Evolutionary conservation across 2,797 vertebrate species (phyloP), one percentile per base, ranked within the genome.

Genomic region (Limnodromus scolopaceus): DNA sequence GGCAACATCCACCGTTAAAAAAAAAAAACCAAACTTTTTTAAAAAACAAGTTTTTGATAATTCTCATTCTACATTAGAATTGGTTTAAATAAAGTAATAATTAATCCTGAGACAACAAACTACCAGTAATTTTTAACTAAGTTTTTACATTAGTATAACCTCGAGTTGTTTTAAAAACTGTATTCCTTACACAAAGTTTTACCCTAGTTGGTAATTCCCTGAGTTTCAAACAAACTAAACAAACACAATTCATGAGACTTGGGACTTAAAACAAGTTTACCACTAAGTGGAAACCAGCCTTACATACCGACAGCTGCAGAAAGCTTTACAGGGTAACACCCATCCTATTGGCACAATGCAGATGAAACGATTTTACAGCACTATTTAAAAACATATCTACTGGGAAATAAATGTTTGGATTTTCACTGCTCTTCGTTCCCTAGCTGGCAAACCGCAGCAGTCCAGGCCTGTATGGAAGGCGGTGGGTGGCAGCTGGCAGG

Each of bases 101-200:
- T 46, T 14, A 72, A 63, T 12, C 24, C 38, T 16, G 28, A 69
- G 54, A 65, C 58, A 60, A 72, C 10, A 72, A 23, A 58, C 2
- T 24, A 7, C 14, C 36, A 49, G 25, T 4, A 53, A 43, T 38
- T 85, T 78, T 51, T 36, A 80, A 54, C 18, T 36, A 54, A 27
- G 32, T 39, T 89, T 86, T 82, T 22, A 39, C 17, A 39, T 24
- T 57, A 46, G 19, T 15, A 51, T 24, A 53, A 32, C n/a, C 6
- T 36, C 1, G 0, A 57, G 22, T 30, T 72, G 28, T 15, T 84
- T 61, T 23, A 54, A 14, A 51, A 45, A 34, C 10, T 38, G 7
- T 76, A 51, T 18, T 68, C 23, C 23, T 75, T 30, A 54, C 6
- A 65, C 0, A 0, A 39, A 13, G 1, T 5, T 71, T 55, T n/a